Base-by-base conservation (phyloP, 2,113 vertebrate genomes). In the Lepisosteus oculatus region DNA sequence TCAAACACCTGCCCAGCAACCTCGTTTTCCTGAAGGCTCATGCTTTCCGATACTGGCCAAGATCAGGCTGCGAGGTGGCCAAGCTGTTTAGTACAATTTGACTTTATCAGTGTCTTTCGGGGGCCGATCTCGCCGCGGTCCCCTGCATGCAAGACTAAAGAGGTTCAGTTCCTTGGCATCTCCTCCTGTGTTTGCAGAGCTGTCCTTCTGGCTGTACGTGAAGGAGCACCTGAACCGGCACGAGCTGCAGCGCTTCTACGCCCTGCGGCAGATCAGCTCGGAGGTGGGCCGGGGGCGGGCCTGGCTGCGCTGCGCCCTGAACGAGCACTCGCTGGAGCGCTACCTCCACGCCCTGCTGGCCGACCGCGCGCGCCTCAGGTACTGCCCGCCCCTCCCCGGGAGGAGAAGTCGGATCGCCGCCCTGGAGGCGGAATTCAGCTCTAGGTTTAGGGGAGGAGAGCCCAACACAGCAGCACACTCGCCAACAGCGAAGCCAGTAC, bases 301-400 rank as follows among this genome's bases (percentile, higher is more conserved):
- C 11, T 99, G 97, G 97, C 90, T 99, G 73, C 97, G 97, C 78
- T 99, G 96, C 9, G 94, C 97, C 1, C 82, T 99, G 59, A 99
- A 99, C 0, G 97, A 99, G 3, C 96, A 99, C 83, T 99, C 97
- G 1, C 85, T 99, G 76, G 97, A 99, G 77, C 93, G 96, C 80
- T 98, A 97, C 8, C 87, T 99, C 68, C 96, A 97, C 43, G 93
- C 90, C 73, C 88, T 99, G 74, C 93, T 99, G 74, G 94, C 94
- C 0, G 97, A 99, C 81, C 91, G 84, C 54, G 51, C 76, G 12
- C 92, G 94, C n/a, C 93, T 98, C 76, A 91, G 96, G 97, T 99
- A 87, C 76, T 3, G 47, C 44, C 47, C 29, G 29, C 29, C 29
- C 29, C 29, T 29, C 29, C 29, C 29, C 29, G 29, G 29, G 29